Evolutionary conservation across 1,140 invertebrate genomes (phyloP).

Genomic region (Pentalonia nigronervosa): DNA sequence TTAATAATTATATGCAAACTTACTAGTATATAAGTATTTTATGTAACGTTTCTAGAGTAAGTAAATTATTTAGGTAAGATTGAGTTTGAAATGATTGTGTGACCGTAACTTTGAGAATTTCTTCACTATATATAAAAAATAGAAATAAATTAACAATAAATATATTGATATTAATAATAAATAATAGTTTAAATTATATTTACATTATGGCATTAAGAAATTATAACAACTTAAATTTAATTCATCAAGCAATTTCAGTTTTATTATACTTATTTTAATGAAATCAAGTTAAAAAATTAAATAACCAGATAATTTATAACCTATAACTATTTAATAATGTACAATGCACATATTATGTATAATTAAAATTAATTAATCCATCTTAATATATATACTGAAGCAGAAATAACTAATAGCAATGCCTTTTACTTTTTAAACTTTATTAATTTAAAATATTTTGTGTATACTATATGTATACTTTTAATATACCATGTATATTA

Average conservation of each 20-base stretch:
- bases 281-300: neutral
- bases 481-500: too few species aligned
- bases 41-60: neutral
- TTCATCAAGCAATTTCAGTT: neutral
- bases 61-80: neutral
- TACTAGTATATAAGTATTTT: neutral
- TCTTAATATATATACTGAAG: neutral
- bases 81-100: neutral
- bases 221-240: neutral
- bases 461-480: too few species aligned
- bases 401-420: neutral
- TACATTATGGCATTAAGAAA: neutral
- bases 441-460: neutral
- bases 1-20: neutral
- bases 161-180: neutral
- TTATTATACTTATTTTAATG: neutral
- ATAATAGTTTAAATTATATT: neutral
- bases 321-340: neutral
- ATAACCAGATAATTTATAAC: neutral
- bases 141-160: neutral
- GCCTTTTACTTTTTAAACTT: conserved; percentile 4
- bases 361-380: neutral
- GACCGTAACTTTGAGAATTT: neutral
- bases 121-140: neutral
- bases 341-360: neutral